Conservation (phyloP, 2,888 invertebrate genomes). For the Drosophila paucipuncta region DNA sequence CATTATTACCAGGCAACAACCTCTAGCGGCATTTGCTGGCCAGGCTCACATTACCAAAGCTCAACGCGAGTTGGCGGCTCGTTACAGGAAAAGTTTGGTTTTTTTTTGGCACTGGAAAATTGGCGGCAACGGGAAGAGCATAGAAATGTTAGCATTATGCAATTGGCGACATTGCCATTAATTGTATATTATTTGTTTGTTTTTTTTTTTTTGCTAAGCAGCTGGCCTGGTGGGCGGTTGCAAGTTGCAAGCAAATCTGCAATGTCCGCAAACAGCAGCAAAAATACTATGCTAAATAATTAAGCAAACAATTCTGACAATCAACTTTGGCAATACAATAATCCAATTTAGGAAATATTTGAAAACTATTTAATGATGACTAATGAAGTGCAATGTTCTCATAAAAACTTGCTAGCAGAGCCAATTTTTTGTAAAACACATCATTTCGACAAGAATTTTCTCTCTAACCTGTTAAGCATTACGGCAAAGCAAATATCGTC, state of each 20-base stretch:
- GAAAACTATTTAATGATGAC: not conserved
- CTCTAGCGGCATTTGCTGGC: constrained; percentile 62
- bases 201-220: constrained; percentile 16
- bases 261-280: not conserved
- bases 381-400: not conserved
- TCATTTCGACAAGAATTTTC: not conserved
- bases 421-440: not conserved
- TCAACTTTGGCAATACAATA: not conserved
- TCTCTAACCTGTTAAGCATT: not conserved
- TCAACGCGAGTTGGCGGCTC: constrained; percentile 70
- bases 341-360: not conserved
- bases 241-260: constrained; percentile 1
- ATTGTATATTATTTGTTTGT: constrained; percentile 18
- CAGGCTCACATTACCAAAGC: constrained; percentile 72
- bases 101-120: constrained; percentile 34
- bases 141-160: constrained; percentile 64
- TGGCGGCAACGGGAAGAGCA: constrained; percentile 32
- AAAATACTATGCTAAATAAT: not conserved
- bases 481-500: not conserved
- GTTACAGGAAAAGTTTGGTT: constrained; percentile 71
- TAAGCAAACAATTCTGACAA: not conserved
- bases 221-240: constrained; percentile 13
- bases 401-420: not conserved
- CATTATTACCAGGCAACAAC: constrained; percentile 82
- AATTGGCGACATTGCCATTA: constrained; percentile 55